Percentiles rank a stretch among this genome's conserved stretches.
phyloP scores from a whole-genome alignment of 1,140 invertebrate genomes.

The Drosophila triauraria region DNA sequence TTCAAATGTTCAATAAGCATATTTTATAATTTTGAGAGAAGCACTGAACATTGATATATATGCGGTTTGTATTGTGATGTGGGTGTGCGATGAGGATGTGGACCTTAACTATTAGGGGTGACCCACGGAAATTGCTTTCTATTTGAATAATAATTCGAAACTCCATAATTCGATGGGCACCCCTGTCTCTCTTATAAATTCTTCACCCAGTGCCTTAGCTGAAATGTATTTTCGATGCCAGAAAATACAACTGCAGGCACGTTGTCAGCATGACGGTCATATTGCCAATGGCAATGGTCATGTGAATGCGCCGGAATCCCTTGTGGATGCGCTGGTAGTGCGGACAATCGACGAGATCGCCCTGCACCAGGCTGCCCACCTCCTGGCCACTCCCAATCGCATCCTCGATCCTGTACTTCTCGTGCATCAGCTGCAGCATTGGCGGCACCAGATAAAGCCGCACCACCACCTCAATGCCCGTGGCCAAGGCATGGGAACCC shows the following conservation, averaged over 20 bases:
- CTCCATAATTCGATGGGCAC: not conserved
- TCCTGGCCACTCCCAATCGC: constrained; percentile 90
- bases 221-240: constrained; percentile 87
- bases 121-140: not conserved
- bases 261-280: constrained; percentile 89
- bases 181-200: constrained; percentile 13
- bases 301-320: constrained; percentile 88
- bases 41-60: constrained; percentile 57
- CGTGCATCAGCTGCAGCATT: constrained; percentile 87
- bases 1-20: constrained; percentile 62
- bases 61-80: constrained; percentile 17
- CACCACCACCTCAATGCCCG: constrained; percentile 88
- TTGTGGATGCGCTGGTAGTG: constrained; percentile 89
- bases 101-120: constrained; percentile 37
- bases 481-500: constrained; percentile 87
- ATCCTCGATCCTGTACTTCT: constrained; percentile 89
- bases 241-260: constrained; percentile 89
- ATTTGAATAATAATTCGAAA: not conserved
- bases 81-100: constrained; percentile 20
- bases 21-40: constrained; percentile 72
- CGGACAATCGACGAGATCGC: constrained; percentile 88
- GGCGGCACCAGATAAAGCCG: constrained; percentile 89
- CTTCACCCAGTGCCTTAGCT: constrained; percentile 64
- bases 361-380: constrained; percentile 88
- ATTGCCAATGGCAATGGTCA: constrained; percentile 90